These are phyloP conservation scores for Rhodophaea formosa DNA, from an alignment of 2,888 invertebrate species.

Conservation along the genomic window DNA sequence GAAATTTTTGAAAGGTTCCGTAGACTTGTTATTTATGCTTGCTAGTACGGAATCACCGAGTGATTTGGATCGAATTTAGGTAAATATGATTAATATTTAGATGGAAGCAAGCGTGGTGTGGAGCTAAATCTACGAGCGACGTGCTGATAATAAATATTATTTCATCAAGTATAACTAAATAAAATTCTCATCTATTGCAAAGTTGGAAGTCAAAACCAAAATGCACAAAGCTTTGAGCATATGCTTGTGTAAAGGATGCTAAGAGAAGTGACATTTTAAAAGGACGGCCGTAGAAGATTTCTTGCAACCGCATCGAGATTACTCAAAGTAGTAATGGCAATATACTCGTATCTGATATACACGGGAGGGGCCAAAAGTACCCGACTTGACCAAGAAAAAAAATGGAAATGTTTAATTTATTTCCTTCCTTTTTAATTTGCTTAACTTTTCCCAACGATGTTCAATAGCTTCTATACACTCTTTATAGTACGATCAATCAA, in stretches of 20 bases:
- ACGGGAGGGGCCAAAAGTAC: too few species aligned
- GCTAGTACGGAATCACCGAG: conserved; percentile 3
- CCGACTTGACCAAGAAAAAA: too few species aligned
- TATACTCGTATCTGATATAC: too few species aligned
- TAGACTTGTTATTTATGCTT: conserved; percentile 36
- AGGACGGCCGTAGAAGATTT: background rate
- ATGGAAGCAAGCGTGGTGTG: background rate
- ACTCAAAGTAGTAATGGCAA: too few species aligned
- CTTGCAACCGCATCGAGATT: too few species aligned
- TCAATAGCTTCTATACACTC: too few species aligned
- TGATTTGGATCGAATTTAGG: background rate
- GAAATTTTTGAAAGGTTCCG: conserved; percentile 49
- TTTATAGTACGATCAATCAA: too few species aligned
- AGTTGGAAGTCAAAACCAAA: background rate
- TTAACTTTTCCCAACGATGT: too few species aligned
- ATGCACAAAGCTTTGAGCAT: too few species aligned
- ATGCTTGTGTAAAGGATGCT: background rate
- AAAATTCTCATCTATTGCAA: background rate
- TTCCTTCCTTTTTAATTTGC: too few species aligned
- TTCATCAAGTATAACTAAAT: background rate
- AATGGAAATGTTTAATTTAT: too few species aligned
- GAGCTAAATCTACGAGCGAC: background rate
- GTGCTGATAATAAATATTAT: background rate
- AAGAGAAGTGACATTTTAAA: too few species aligned
- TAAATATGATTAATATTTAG: conserved; percentile 3